A percentile compares a stretch with the other conserved stretches of the same genome.
phyloP scores from a whole-genome alignment of 2,113 vertebrate species.

The Serilophus lunatus region DNA sequence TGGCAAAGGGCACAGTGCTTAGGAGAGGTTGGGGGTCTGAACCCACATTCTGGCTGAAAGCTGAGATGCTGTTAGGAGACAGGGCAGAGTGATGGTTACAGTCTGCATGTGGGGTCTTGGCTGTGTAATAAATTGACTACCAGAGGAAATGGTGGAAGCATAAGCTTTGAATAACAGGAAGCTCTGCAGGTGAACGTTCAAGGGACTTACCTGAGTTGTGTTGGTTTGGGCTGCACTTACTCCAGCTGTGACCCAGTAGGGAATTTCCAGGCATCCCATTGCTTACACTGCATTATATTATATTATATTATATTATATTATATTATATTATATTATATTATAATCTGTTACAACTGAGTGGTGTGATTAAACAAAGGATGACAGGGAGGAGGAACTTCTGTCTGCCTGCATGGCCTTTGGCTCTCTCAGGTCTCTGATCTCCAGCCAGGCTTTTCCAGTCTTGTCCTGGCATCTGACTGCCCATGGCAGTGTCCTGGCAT shows the following conservation, averaged over 20 bases:
- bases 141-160: background rate
- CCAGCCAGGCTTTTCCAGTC: background rate
- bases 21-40: background rate
- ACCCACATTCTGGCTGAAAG: background rate
- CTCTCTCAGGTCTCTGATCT: background rate
- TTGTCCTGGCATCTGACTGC: background rate
- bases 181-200: background rate
- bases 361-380: background rate
- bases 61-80: background rate
- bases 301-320: background rate
- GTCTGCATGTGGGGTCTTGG: fast-evolving
- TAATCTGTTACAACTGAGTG: background rate
- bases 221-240: background rate
- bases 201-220: background rate
- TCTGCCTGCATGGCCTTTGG: background rate
- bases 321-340: background rate
- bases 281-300: background rate
- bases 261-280: background rate
- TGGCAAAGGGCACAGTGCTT: background rate
- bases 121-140: background rate
- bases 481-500: fast-evolving
- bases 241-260: background rate
- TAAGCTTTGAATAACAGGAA: background rate
- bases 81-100: background rate
- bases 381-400: background rate